Evolutionary conservation across 2,797 vertebrate species (phyloP), one percentile per base, ranked within the genome.

Genomic region (Spinibarbus caldwelli): DNA sequence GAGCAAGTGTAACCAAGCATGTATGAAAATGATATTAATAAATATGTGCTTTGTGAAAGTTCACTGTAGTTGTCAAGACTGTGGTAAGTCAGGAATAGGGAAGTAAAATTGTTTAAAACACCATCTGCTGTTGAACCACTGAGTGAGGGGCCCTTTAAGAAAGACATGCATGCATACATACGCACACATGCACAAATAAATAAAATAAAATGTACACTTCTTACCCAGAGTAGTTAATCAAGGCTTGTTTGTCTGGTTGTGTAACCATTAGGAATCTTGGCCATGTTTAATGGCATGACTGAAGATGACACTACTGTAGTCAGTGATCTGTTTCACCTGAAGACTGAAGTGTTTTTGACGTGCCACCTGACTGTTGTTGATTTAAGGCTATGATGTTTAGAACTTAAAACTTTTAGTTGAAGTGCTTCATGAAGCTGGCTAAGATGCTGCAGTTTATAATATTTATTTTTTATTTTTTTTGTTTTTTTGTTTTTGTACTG

Each of bases 201-300:
- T n/a, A n/a, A n/a, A n/a, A 7, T 47, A 2, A 45, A 45, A 2
- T 17, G 2, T 31, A 21, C 29, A 21, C 29, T 3, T n/a, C n/a
- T 1, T 38, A 15, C 7, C 11, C 12, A 0, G n/a, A n/a, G n/a
- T n/a, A 59, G 10, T 31, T 62, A 15, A 3, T 23, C 6, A 17
- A n/a, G n/a, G 15, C 45, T 67, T 45, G 23, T 7, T n/a, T 17
- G 11, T 36, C 5, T 34, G 31, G 31, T 21, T 67, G 17, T 15
- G 5, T 11, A 57, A 47, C 38, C 59, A 14, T 5, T 19, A n/a
- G 8, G 52, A 3, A 17, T 29, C 7, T 34, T 23, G 4, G 38
- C 5, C 7, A 17, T 29, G 38, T 62, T 3, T 47, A 11, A 41
- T 36, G 21, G 82, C 78, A 45, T 86, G 72, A 62, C 83, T 78